Evolutionary conservation across 1,140 invertebrate genomes (phyloP).

Genomic region (Trachymyrmex cornetzi): DNA sequence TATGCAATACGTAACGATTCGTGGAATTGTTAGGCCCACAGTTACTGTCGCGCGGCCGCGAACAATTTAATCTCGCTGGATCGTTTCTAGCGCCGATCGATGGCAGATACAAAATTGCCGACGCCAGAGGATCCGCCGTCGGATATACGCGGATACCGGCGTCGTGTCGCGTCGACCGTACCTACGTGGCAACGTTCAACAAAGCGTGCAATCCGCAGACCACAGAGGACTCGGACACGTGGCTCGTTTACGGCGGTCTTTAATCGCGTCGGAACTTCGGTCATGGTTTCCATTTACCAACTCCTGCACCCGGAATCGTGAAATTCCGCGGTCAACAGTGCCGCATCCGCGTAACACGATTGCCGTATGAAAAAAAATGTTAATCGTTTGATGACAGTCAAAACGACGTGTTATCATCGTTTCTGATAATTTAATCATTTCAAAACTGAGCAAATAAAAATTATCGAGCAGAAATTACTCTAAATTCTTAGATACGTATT

Average conservation of each 20-base stretch:
- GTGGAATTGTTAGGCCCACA: conserved; percentile 8
- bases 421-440: neutral
- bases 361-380: neutral
- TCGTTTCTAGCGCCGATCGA: conserved; percentile 13
- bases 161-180: neutral
- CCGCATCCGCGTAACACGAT: neutral
- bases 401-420: neutral
- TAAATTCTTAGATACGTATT: neutral
- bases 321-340: conserved; percentile 28
- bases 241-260: conserved; percentile 58
- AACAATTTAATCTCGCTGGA: conserved; percentile 46
- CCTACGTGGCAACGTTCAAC: conserved; percentile 27
- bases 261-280: conserved; percentile 55
- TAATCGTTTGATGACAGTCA: neutral
- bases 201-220: conserved; percentile 57
- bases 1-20: conserved; percentile 14
- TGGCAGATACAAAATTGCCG: conserved; percentile 30
- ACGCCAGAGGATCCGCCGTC: conserved; percentile 12
- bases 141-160: conserved; percentile 11
- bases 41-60: conserved; percentile 34
- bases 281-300: conserved; percentile 42
- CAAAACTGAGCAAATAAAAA: neutral
- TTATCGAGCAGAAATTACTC: neutral
- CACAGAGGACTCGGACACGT: conserved; percentile 42
- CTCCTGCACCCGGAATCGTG: neutral